Conservation (phyloP, 30 jellyfish, hydroid and myxozoan genomes). For the Haliclystus octoradiatus region DNA sequence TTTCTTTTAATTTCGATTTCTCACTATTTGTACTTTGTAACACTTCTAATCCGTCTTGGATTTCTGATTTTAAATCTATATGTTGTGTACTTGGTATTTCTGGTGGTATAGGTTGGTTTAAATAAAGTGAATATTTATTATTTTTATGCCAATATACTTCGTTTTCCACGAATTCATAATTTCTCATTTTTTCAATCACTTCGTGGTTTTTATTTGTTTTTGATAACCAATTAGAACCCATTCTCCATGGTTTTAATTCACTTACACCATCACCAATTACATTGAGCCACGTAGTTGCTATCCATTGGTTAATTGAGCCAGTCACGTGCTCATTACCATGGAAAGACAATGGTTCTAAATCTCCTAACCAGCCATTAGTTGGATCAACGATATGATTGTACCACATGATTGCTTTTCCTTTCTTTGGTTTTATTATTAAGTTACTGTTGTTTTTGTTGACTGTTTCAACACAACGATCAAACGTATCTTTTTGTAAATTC, state of each 20-base stretch:
- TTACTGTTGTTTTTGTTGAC: slow-evolving; percentile 34
- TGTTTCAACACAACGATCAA: slow-evolving; percentile 39
- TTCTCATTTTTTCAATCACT: slow-evolving; percentile 49
- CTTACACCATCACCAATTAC: slow-evolving; percentile 86
- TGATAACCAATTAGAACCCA: slow-evolving; percentile 71
- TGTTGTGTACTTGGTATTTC: not conserved
- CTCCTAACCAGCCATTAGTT: slow-evolving; percentile 83
- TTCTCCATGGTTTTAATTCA: slow-evolving; percentile 80
- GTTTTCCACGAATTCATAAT: slow-evolving; percentile 76
- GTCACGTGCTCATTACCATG: slow-evolving; percentile 38
- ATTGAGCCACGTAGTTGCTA: slow-evolving; percentile 77
- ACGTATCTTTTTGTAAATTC: slow-evolving; percentile 61
- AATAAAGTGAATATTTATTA: not conserved
- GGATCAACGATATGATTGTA: slow-evolving; percentile 75
- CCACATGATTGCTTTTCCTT: slow-evolving; percentile 92
- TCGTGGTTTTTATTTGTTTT: slow-evolving; percentile 20
- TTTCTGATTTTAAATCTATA: not conserved
- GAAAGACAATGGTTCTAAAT: slow-evolving; percentile 40
- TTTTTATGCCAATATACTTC: slow-evolving; percentile 46
- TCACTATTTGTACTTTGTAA: not conserved
- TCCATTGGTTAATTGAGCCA: slow-evolving; percentile 47
- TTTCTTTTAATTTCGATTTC: no score
- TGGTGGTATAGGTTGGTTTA: not conserved
- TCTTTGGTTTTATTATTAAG: slow-evolving; percentile 64
- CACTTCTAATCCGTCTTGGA: not conserved